Evolutionary conservation across 2,113 vertebrate genomes (phyloP), one percentile per base, ranked within the genome.

Genomic region (Elephas maximus): DNA sequence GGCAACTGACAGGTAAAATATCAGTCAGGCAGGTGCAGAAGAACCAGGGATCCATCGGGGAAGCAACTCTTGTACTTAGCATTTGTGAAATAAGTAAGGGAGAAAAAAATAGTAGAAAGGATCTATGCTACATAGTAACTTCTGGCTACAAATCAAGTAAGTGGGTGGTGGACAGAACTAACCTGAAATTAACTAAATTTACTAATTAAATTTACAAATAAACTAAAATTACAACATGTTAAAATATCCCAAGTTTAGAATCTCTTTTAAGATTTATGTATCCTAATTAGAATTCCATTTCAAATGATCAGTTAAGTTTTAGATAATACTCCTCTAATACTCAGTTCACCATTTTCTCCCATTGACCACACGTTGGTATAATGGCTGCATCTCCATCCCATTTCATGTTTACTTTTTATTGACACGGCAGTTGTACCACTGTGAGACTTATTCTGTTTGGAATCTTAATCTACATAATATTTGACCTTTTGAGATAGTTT

Each of bases 221-320:
- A 65, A 86, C 92, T 80, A 63, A 92, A 96, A 37, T 87, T 45
- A 48, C 10, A 17, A 76, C 33, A 73, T 69, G 89, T 74, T 71
- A 41, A 41, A 76, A 83, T 79, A 48, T 67, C 30, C 14, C 44
- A 26, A 1, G 53, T 81, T 88, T 92, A 74, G 48, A 85, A 67
- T 85, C 20, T 93, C 24, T 96, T 57, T 85, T 33, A 30, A 84
- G 33, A 73, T 90, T 91, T 33, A 51, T 33, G 37, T 15, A 65
- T 44, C 69, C 79, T 71, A 21, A 23, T 76, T 60, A 71, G n/a
- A 88, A 48, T 91, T 91, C 30, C 67, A 71, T 53, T 44, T 92
- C 51, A 60, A 73, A 65, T 41, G 28, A 65, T 63, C 53, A 30
- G 1, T 85, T 41, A 53, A 7, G 12, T 71, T 86, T 96, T 41